These are phyloP conservation scores for Carduelis carduelis DNA, from an alignment of 2,797 vertebrate genomes.

Conservation along the genomic window DNA sequence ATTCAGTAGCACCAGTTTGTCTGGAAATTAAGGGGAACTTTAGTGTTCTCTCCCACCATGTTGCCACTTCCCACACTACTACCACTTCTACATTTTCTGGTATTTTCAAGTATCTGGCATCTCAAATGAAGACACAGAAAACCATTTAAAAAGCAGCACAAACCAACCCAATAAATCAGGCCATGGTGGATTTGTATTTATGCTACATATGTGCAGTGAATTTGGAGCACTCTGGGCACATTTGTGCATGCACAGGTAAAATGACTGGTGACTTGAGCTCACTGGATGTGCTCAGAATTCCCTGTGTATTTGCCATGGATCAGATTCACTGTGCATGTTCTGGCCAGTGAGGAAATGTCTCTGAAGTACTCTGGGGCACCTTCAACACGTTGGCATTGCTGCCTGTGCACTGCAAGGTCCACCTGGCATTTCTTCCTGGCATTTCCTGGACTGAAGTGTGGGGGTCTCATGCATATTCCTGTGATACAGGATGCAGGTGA, in stretches of 20 bases:
- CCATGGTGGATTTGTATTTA: background rate
- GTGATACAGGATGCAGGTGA: background rate
- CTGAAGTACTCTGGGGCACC: background rate
- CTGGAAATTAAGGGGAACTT: background rate
- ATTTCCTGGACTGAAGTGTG: background rate
- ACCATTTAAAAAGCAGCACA: background rate
- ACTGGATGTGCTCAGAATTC: background rate
- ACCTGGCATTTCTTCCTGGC: background rate
- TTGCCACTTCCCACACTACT: background rate
- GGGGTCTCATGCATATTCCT: background rate
- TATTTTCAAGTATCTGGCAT: background rate
- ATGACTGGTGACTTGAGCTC: background rate
- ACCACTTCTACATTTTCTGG: background rate
- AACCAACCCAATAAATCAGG: background rate
- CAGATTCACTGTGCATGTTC: background rate
- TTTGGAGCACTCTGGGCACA: background rate
- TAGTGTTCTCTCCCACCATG: background rate
- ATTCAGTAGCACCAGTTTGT: background rate
- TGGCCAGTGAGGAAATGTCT: background rate
- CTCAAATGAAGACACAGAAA: background rate
- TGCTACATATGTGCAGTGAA: background rate
- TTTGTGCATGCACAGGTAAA: background rate
- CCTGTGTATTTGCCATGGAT: background rate
- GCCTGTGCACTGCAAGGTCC: fast-evolving
- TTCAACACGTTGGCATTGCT: background rate